phyloP scores from a whole-genome alignment of 2,888 invertebrate genomes.

The Watsonalla cultraria region DNA sequence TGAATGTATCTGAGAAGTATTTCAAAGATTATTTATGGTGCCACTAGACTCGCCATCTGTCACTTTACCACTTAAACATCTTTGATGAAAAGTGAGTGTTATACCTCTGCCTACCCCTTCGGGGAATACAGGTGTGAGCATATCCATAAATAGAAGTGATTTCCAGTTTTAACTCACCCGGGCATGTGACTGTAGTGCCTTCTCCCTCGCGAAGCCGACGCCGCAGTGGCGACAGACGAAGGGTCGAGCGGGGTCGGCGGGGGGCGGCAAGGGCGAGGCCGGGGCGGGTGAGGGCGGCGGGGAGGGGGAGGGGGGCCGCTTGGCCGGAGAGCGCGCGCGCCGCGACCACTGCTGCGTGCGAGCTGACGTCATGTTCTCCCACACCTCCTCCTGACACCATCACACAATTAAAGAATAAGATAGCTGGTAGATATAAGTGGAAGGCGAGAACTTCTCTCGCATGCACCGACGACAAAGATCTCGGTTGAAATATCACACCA shows the following conservation, averaged over 20 bases:
- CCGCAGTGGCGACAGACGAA: slow-evolving; percentile 85
- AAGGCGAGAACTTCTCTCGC: no score
- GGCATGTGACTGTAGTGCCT: slow-evolving; percentile 87
- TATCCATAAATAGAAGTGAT: no score
- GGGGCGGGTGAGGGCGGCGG: slow-evolving; percentile 29
- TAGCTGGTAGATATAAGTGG: no score
- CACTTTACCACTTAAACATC: no score
- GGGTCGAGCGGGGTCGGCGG: slow-evolving; percentile 83
- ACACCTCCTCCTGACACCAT: slow-evolving; percentile 47
- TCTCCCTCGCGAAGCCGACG: slow-evolving; percentile 88
- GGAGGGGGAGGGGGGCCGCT: slow-evolving; percentile 42
- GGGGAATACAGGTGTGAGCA: no score
- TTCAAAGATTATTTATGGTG: no score
- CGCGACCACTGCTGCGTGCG: slow-evolving; percentile 74
- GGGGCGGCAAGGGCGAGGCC: slow-evolving; percentile 45
- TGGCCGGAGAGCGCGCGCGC: slow-evolving; percentile 36
- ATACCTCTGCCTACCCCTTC: no score
- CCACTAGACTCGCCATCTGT: no score
- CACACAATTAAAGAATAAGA: slow-evolving; percentile 4
- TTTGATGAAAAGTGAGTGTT: no score
- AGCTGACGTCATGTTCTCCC: slow-evolving; percentile 75
- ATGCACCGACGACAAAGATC: no score
- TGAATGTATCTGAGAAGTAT: no score
- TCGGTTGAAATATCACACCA: no score
- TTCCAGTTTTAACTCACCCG: slow-evolving; percentile 52